Percentiles rank a stretch among this genome's conserved stretches.
These are phyloP conservation scores for Scolopax mira DNA, from an alignment of 2,113 vertebrate species.

Conservation along the genomic window DNA sequence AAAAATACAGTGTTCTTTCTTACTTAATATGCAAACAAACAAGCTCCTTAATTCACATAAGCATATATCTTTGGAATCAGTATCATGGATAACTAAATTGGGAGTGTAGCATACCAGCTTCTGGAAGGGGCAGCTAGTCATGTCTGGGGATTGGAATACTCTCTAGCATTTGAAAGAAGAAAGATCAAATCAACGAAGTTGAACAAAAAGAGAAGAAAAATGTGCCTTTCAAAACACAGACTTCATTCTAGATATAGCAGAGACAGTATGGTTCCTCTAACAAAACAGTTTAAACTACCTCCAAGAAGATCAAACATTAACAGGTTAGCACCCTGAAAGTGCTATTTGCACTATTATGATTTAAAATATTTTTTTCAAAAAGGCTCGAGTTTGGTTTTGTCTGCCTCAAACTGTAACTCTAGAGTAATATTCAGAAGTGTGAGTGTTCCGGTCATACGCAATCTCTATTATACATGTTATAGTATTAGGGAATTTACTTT, in stretches of 20 bases:
- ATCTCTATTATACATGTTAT: not conserved
- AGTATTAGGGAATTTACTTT: not conserved
- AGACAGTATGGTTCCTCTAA: not conserved
- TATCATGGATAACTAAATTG: not conserved
- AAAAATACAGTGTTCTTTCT: not conserved
- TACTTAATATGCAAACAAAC: not conserved
- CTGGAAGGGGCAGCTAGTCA: not conserved
- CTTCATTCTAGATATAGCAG: not conserved
- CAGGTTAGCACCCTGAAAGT: not conserved
- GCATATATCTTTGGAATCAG: not conserved
- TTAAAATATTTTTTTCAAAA: not conserved
- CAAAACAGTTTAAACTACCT: not conserved
- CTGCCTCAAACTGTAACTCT: not conserved
- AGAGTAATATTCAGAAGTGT: not conserved
- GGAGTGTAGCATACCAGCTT: not conserved
- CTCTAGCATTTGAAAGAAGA: not conserved
- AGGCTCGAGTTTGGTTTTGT: not conserved
- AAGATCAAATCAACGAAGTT: not conserved
- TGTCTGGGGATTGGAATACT: not conserved
- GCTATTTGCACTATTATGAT: not conserved
- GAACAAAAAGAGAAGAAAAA: not conserved
- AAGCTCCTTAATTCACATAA: conserved; percentile 6
- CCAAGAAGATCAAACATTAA: not conserved
- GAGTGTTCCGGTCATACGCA: not conserved
- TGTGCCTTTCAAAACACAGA: not conserved